These are phyloP conservation scores for Gobius niger DNA, from an alignment of 2,113 vertebrate species.

Conservation along the genomic window DNA sequence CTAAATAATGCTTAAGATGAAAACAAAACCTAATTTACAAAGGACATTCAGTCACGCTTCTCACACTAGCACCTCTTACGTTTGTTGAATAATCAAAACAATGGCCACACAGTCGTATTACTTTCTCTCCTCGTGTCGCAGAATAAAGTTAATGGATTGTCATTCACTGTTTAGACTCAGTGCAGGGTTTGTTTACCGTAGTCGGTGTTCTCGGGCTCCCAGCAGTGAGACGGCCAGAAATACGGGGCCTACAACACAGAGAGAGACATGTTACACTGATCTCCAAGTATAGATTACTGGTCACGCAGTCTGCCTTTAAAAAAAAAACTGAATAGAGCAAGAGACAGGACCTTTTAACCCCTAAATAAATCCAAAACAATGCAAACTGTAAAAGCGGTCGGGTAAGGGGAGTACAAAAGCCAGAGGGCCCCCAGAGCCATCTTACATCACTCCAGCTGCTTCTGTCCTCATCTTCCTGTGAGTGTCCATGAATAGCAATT, in stretches of 20 bases:
- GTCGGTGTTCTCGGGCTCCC: slow-evolving; percentile 76
- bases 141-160: too few relatives aligned
- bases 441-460: slow-evolving; percentile 18
- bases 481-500: slow-evolving; percentile 48
- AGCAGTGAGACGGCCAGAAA: slow-evolving; percentile 73
- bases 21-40: too few relatives aligned
- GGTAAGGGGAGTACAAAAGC: background rate
- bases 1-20: too few relatives aligned
- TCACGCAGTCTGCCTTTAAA: background rate
- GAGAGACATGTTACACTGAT: background rate
- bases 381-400: slow-evolving; percentile 15
- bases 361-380: slow-evolving; percentile 27
- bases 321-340: slow-evolving; percentile 4
- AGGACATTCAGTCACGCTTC: too few relatives aligned
- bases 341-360: slow-evolving; percentile 4
- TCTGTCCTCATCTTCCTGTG: slow-evolving; percentile 28
- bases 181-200: slow-evolving; percentile 52
- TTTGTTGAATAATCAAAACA: too few relatives aligned
- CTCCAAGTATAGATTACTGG: too few relatives aligned
- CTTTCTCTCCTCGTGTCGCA: too few relatives aligned
- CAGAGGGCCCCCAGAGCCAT: background rate
- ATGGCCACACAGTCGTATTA: too few relatives aligned
- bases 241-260: slow-evolving; percentile 81
- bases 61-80: too few relatives aligned
- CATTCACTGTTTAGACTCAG: background rate